A percentile compares a stretch with the other conserved stretches of the same genome.
Conservation (phyloP, 1,140 invertebrate species). For the Aricia agestis region DNA sequence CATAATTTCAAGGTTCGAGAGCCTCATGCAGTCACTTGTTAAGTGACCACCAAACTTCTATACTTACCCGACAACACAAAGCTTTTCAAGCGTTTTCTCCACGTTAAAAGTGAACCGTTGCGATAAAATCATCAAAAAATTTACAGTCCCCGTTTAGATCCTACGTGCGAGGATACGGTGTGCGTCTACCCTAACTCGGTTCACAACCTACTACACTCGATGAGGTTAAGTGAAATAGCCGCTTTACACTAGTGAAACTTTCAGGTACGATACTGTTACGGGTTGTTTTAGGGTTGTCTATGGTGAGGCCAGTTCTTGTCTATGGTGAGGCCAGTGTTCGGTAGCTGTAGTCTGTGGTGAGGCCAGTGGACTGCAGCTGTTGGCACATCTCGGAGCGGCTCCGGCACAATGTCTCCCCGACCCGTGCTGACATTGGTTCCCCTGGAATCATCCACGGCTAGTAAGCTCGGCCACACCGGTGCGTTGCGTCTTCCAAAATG, state of each 20-base stretch:
- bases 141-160: background rate
- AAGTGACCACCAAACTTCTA: conserved; percentile 37
- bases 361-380: conserved; percentile 24
- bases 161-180: conserved; percentile 14
- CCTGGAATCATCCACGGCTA: conserved; percentile 33
- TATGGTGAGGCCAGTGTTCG: background rate
- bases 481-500: no score
- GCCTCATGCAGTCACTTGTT: conserved; percentile 16
- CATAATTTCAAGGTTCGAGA: background rate
- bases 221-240: conserved; percentile 17
- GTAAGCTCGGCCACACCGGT: no score
- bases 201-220: conserved; percentile 14
- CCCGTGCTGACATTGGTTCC: conserved; percentile 65
- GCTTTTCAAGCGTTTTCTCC: conserved; percentile 16
- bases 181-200: background rate
- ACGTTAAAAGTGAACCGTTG: conserved; percentile 33
- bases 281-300: background rate
- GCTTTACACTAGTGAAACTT: conserved; percentile 22
- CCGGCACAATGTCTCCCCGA: conserved; percentile 55
- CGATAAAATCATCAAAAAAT: conserved; percentile 15
- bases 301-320: background rate
- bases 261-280: conserved; percentile 38
- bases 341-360: conserved; percentile 22
- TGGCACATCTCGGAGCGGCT: conserved; percentile 39
- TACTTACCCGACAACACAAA: conserved; percentile 25